Percentiles rank a stretch among this genome's conserved stretches.
Evolutionary conservation across 2,797 vertebrate species (phyloP).

Genomic region (Oophaga sylvatica): DNA sequence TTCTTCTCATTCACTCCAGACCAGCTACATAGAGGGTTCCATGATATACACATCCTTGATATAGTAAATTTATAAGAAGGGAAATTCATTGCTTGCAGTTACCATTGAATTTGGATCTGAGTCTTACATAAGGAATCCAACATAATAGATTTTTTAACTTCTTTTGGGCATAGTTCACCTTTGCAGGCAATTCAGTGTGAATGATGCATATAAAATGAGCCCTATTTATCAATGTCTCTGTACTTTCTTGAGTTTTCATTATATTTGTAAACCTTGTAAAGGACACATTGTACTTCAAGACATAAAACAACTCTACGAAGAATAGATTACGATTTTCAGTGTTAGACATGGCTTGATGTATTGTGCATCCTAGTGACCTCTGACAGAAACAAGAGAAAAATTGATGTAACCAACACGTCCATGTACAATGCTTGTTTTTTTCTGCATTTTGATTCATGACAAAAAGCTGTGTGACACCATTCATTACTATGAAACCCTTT

Average conservation of each 20-base stretch:
- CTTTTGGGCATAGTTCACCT: background rate
- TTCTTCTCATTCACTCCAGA: background rate
- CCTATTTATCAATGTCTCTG: constrained; percentile 9
- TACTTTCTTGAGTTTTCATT: constrained; percentile 21
- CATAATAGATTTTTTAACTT: background rate
- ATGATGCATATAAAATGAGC: background rate
- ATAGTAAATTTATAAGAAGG: background rate
- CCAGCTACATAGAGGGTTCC: background rate
- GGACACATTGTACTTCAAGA: constrained; percentile 38
- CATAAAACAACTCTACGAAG: constrained; percentile 2
- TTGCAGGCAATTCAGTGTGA: background rate
- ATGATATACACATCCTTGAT: background rate
- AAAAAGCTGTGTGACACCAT: constrained; percentile 17
- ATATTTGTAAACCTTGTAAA: constrained; percentile 1
- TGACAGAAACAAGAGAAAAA: constrained; percentile 21
- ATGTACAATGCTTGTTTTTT: constrained; percentile 10
- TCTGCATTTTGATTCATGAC: constrained; percentile 25
- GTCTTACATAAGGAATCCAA: background rate
- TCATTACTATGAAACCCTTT: background rate
- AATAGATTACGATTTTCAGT: constrained; percentile 33
- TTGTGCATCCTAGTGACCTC: constrained; percentile 10
- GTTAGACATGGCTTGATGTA: constrained; percentile 36
- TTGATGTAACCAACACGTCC: constrained; percentile 12
- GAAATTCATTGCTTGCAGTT: background rate
- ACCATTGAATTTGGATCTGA: background rate